Conservation (phyloP, 2,888 invertebrate species). For the Scaptomyza flava region DNA sequence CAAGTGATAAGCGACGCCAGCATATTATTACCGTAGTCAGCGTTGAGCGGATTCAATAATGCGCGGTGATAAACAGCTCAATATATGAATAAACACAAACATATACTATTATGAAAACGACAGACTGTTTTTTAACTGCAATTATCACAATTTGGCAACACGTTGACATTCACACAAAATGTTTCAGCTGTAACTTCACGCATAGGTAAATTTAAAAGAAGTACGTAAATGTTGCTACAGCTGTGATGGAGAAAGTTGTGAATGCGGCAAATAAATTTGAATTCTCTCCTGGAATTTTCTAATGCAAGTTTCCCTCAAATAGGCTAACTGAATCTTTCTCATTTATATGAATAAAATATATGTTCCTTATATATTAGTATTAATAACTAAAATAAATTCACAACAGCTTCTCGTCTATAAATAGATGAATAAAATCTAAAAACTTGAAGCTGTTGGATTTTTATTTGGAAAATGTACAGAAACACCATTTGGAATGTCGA, state of each 20-base stretch:
- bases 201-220: background rate
- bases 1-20: conserved; percentile 57
- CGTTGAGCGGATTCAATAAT: conserved; percentile 34
- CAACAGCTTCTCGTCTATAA: too few relatives aligned
- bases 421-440: too few relatives aligned
- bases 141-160: conserved; percentile 32
- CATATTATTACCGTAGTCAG: conserved; percentile 54
- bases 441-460: too few relatives aligned
- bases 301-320: too few relatives aligned
- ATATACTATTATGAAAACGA: conserved; percentile 19
- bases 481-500: conserved; percentile 15
- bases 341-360: too few relatives aligned
- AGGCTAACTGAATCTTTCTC: too few relatives aligned
- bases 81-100: conserved; percentile 21
- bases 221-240: background rate
- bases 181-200: background rate
- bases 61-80: conserved; percentile 32
- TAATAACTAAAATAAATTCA: too few relatives aligned
- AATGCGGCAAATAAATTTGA: too few relatives aligned
- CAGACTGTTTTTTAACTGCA: conserved; percentile 9
- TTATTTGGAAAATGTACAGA: too few relatives aligned
- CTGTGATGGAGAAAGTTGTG: background rate
- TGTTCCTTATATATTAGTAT: too few relatives aligned
- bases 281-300: too few relatives aligned
- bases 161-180: conserved; percentile 43